phyloP scores from a whole-genome alignment of 2,113 vertebrate genomes.

The Elachura formosa region DNA sequence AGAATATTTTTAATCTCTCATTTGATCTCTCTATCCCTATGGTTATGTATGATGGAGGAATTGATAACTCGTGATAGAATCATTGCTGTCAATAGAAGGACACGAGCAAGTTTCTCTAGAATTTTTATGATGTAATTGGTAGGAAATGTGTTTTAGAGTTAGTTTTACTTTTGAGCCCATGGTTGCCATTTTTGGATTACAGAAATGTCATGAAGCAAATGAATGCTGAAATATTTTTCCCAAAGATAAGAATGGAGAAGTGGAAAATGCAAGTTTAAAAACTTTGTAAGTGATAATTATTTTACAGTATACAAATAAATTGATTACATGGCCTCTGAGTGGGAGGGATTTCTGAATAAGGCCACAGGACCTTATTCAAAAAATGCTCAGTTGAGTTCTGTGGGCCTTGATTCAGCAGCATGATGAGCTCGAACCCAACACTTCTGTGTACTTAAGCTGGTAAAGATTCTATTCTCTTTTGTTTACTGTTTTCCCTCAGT shows the following conservation, averaged over 20 bases:
- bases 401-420: not conserved
- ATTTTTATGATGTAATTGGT: not conserved
- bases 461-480: not conserved
- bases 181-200: not conserved
- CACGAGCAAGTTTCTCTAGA: not conserved
- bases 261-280: not conserved
- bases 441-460: not conserved
- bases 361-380: rapidly evolving
- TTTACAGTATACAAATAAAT: not conserved
- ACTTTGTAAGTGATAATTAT: not conserved
- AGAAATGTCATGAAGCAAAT: not conserved
- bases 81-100: not conserved
- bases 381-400: not conserved
- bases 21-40: not conserved
- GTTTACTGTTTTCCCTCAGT: slow-evolving; percentile 7
- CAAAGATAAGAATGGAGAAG: not conserved
- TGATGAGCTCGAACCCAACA: not conserved
- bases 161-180: not conserved
- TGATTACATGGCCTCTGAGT: not conserved
- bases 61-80: not conserved
- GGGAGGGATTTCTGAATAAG: not conserved
- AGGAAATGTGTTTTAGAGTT: not conserved
- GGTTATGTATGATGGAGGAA: not conserved
- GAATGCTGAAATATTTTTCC: not conserved
- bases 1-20: not conserved